Base-by-base conservation (phyloP, 2,797 vertebrate species). In the Ataeniobius toweri region DNA sequence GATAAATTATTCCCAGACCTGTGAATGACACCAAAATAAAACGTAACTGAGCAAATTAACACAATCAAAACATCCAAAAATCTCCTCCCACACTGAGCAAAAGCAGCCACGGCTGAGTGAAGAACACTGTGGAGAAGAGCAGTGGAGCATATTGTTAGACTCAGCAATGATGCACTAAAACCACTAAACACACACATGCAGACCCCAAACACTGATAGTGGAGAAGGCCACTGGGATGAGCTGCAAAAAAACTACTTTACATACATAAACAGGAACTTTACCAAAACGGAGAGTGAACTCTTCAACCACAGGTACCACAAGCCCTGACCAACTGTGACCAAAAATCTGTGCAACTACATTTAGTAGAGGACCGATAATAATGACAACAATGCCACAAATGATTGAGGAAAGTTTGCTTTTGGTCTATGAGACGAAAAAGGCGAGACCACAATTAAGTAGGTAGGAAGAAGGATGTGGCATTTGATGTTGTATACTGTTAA, bases 181-280 rank as follows among this genome's bases (percentile, higher is more conserved):
- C 83, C 89, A 80, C 86, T 16, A 84, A 77, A 78, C 79, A 63
- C 78, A 65, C 5, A 74, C 78, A 63, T 3, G 0, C 86, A 87
- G 78, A 90, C 85, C 80, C 85, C 65, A 82, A 79, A 86, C 88
- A 78, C 65, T 81, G 82, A 88, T 82, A 78, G 85, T 58, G 70
- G 59, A 78, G 79, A 87, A 84, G 83, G 80, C 78, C 8, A 73
- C 75, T 20, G 76, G 79, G 67, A 75, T 80, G 84, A 85, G 80
- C 71, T 84, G 78, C 80, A 83, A 84, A 77, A 91, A 90, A 88
- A 72, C 83, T 82, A 86, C 86, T 92, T 92, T 86, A 80, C 82
- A 88, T 89, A 79, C 76, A 65, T 78, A 84, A 92, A 71, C 41
- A 89, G 75, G 79, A 71, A 74, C 77, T 82, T 87, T 77, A 85